Base-by-base conservation (phyloP, 2,113 vertebrate genomes). In the Heterochromis multidens region DNA sequence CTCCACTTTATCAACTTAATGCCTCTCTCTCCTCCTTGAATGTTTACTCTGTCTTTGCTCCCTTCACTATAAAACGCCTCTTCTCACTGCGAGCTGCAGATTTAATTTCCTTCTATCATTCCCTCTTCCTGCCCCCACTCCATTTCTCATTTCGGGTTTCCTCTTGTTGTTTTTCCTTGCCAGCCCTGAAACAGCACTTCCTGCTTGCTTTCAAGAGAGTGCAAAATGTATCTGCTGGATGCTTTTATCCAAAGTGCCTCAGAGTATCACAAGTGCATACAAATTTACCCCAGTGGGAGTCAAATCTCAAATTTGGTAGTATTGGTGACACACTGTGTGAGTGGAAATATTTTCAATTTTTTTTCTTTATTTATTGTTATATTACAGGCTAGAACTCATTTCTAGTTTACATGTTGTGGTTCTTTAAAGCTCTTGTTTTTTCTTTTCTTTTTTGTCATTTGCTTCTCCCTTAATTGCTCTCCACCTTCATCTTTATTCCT, bases 201-300 rank as follows among this genome's bases (percentile, higher is more conserved):
- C 81, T 78, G 82, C 80, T 70, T 87, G 83, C 83, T 82, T 88
- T 85, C 58, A 81, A 31, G 37, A 52, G 10, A 14, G 70, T 89
- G 52, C 72, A 49, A 82, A 90, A 90, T 82, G 77, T 88, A 80
- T 93, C 88, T 82, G 82, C 58, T 77, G 57, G 82, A 90, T 70
- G 91, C 89, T 92, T 94, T 93, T 91, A 93, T 89, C 83, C 87
- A 80, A 81, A 93, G 76, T 87, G 87, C 83, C 65, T 84, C 23
- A 23, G 70, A 40, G 83, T 77, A 81, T 80, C 76, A 78, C 3
- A 23, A 65, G 78, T 58, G 79, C 77, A 87, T 76, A 78, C 74
- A 87, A 43, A 89, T 88, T 88, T 82, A 90, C 25, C 57, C 88
- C 70, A 35, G 2, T 79, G 83, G 87, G 90, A 89, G 70, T 67